Percentiles rank a stretch among this genome's conserved stretches.
Evolutionary conservation across 35 echinoderm and acorn worm genomes (phyloP).

Genomic region (Strongylocentrotus purpuratus): DNA sequence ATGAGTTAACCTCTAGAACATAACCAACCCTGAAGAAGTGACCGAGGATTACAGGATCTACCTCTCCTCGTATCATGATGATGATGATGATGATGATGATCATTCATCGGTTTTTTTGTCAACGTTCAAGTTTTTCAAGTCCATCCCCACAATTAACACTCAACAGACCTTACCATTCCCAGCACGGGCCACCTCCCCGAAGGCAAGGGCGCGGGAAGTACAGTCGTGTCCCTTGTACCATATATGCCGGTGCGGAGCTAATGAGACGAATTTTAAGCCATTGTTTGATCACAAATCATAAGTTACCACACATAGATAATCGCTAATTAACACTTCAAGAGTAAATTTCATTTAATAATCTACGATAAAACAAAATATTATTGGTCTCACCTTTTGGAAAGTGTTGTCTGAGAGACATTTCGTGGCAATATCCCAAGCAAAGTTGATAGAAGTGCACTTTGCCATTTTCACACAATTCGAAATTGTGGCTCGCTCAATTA

Average conservation of each 20-base stretch:
- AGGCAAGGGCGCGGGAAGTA: background rate
- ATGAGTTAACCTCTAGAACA: no score
- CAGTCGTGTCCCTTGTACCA: background rate
- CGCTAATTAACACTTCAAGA: background rate
- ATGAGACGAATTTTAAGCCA: background rate
- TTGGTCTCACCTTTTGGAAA: background rate
- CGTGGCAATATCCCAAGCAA: background rate
- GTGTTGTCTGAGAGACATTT: constrained; percentile 16
- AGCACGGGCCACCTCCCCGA: no score
- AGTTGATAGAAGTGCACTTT: background rate
- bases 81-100: no score
- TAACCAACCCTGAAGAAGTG: no score
- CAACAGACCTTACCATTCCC: no score
- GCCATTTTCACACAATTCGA: background rate
- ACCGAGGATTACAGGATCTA: no score
- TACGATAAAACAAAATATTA: background rate
- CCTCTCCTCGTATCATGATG: no score
- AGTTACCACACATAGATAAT: background rate
- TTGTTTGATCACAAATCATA: background rate
- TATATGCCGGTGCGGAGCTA: background rate
- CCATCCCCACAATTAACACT: no score
- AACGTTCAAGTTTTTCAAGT: no score
- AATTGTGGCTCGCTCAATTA: background rate
- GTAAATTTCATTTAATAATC: background rate
- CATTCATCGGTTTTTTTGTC: no score